A percentile compares a stretch with the other conserved stretches of the same genome.
Evolutionary conservation across 2,113 vertebrate species (phyloP).

Genomic region (Thalassarche chlororhynchos): DNA sequence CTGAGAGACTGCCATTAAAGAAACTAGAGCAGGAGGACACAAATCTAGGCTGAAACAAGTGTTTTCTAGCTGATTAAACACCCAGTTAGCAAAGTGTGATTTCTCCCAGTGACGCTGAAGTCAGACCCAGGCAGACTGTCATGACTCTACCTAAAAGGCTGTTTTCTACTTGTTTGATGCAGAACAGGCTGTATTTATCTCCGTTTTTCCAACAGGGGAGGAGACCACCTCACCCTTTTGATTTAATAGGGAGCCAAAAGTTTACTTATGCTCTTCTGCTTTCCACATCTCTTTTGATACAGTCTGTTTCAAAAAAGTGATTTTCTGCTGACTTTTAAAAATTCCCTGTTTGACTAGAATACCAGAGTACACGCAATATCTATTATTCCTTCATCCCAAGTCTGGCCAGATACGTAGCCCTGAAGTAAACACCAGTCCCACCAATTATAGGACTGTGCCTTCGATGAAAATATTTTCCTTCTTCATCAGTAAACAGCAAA

Average conservation of each 20-base stretch:
- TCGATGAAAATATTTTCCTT: neutral
- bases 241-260: neutral
- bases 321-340: neutral
- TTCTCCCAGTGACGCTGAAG: neutral
- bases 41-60: neutral
- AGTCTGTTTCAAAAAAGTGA: neutral
- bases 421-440: neutral
- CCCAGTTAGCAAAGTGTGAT: neutral
- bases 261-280: neutral
- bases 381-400: neutral
- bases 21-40: neutral
- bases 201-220: neutral
- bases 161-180: neutral
- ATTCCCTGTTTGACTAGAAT: neutral
- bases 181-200: neutral
- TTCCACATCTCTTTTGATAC: neutral
- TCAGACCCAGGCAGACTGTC: neutral
- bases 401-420: neutral
- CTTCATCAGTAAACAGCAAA: neutral
- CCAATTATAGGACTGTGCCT: neutral
- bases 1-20: neutral
- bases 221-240: neutral
- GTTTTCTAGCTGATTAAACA: neutral
- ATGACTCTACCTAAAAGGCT: neutral
- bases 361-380: neutral